These are phyloP conservation scores for Trachelus troglodyta DNA, from an alignment of 2,888 invertebrate species.

Conservation along the genomic window DNA sequence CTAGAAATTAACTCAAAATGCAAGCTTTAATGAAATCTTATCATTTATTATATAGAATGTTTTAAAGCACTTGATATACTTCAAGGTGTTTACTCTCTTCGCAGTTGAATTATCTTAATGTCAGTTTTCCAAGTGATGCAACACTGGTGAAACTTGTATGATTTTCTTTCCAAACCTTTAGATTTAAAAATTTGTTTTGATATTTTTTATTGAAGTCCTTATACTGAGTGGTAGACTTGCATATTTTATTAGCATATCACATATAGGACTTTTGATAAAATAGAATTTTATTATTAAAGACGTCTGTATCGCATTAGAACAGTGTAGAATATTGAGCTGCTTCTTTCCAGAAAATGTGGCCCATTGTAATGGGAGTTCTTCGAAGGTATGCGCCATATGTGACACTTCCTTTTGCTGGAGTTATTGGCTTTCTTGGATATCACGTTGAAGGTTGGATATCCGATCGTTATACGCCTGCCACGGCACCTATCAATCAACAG, in stretches of 20 bases:
- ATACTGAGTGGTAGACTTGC: not conserved
- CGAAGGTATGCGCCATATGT: slow-evolving; percentile 82
- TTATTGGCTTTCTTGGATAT: slow-evolving; percentile 89
- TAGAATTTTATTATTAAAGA: not conserved
- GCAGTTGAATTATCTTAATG: not conserved
- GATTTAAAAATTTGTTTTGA: not conserved
- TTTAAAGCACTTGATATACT: not conserved
- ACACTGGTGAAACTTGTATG: not conserved
- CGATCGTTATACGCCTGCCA: slow-evolving; percentile 78
- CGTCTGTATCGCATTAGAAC: not conserved
- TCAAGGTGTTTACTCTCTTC: not conserved
- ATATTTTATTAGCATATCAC: not conserved
- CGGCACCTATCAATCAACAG: slow-evolving; percentile 55
- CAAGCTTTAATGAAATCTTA: not conserved
- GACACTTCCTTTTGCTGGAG: slow-evolving; percentile 83
- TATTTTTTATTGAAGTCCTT: not conserved
- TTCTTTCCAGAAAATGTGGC: slow-evolving; percentile 78
- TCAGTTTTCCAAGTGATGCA: not conserved
- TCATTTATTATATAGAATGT: not conserved
- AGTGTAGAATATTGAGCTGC: not conserved
- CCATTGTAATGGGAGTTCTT: slow-evolving; percentile 74
- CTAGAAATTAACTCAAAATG: not conserved
- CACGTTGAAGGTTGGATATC: slow-evolving; percentile 82
- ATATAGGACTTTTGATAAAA: not conserved
- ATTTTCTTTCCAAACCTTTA: not conserved